A percentile compares a stretch with the other conserved stretches of the same genome.
Evolutionary conservation across 2,888 invertebrate genomes (phyloP).

Genomic region (Zootermopsis nevadensis): DNA sequence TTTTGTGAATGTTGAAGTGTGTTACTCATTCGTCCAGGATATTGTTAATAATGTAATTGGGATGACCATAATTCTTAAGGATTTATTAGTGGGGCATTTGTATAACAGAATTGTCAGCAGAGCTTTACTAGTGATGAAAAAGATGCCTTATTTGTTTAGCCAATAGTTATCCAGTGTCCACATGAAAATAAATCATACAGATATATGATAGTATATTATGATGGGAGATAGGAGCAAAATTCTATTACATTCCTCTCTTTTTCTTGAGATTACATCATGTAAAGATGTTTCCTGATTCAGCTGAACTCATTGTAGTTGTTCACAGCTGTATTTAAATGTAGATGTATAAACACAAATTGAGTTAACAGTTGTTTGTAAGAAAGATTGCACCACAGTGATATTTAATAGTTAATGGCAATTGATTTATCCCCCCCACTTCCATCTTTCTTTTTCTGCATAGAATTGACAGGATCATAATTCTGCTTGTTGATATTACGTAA

Average conservation of each 20-base stretch:
- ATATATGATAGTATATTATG: constrained; percentile 7
- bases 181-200: neutral
- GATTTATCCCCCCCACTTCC: neutral
- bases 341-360: constrained; percentile 14
- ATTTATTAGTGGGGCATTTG: constrained; percentile 31
- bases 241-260: constrained; percentile 28
- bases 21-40: constrained; percentile 22
- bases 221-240: neutral
- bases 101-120: constrained; percentile 31
- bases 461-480: neutral
- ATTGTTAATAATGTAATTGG: constrained; percentile 4
- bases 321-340: constrained; percentile 33
- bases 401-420: neutral
- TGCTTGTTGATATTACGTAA: constrained; percentile 28
- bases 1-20: constrained; percentile 10
- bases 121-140: constrained; percentile 36
- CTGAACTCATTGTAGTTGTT: constrained; percentile 25
- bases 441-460: neutral
- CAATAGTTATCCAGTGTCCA: constrained; percentile 6
- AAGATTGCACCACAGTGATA: constrained; percentile 5
- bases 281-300: constrained; percentile 3
- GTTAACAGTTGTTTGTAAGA: neutral
- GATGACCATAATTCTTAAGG: neutral
- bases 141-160: constrained; percentile 39
- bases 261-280: constrained; percentile 16